A percentile compares a stretch with the other conserved stretches of the same genome.
These are phyloP conservation scores for Bruchidius siliquastri DNA, from an alignment of 2,888 invertebrate genomes.

Conservation along the genomic window DNA sequence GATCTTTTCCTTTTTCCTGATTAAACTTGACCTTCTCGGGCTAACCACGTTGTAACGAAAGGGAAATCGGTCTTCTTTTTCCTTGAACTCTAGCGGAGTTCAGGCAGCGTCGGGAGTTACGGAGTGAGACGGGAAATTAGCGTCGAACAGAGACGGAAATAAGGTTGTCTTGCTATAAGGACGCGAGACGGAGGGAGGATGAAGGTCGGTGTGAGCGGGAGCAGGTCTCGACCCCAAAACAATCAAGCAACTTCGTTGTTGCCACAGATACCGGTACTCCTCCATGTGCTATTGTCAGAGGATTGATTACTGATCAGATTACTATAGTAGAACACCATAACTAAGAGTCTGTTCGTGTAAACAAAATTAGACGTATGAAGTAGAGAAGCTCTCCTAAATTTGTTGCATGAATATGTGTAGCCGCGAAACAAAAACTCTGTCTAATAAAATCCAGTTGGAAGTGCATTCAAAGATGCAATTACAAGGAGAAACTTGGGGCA, in stretches of 20 bases:
- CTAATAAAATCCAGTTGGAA: too few relatives aligned
- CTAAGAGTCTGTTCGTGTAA: too few relatives aligned
- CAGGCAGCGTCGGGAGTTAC: neutral
- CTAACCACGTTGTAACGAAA: neutral
- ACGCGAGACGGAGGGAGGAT: neutral
- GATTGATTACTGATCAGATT: too few relatives aligned
- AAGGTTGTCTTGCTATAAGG: neutral
- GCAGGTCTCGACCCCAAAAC: neutral
- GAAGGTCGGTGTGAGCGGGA: neutral
- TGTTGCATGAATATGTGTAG: too few relatives aligned
- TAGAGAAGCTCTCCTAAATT: too few relatives aligned
- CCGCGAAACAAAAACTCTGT: too few relatives aligned
- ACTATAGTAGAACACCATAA: too few relatives aligned
- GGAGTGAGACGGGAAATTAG: neutral
- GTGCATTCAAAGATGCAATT: too few relatives aligned
- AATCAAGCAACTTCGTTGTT: neutral
- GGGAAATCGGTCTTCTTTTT: neutral
- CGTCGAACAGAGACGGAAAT: neutral
- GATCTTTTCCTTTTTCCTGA: neutral
- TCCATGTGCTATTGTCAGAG: too few relatives aligned
- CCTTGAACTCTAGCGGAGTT: neutral
- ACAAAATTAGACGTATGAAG: too few relatives aligned
- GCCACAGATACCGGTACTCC: neutral
- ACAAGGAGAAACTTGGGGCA: too few relatives aligned
- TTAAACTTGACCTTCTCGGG: neutral